Base-by-base conservation (phyloP, 2,113 vertebrate genomes). In the Tinamus guttatus region DNA sequence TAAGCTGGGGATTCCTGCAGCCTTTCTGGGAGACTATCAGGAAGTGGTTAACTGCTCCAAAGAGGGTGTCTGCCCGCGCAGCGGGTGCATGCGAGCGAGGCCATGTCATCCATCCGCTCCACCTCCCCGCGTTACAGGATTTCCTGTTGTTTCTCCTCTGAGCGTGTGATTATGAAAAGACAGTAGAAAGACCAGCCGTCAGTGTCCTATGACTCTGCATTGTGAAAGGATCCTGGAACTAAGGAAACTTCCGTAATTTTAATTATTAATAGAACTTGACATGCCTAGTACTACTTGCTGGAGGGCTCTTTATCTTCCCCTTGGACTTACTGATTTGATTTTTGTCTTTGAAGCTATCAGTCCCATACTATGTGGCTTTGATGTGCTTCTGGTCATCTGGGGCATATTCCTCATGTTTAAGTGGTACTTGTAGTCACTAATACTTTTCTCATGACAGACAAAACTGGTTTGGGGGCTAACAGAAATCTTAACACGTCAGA, bases 201-300 rank as follows among this genome's bases (percentile, higher is more conserved):
- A 43, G 21, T 40, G 75, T 40, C 2, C 68, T 89, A 71, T 76
- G 41, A 51, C 9, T 91, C 86, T 34, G 7, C 30, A 13, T 36
- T 86, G 36, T 52, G 64, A 36, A 64, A 58, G 40, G 36, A 73
- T 82, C 18, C 62, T 89, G 81, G 67, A 43, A 89, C 67, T 43
- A 83, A 82, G 81, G 75, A 67, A 81, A 94, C 30, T 54, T 13
- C 4, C 0, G 0, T 70, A 43, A 40, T 13, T 88, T 83, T 59
- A 18, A 45, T 76, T 45, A 36, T 51, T 34, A 62, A 34, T 14
- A 70, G 63, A 59, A 68, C 21, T 87, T 0, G 0, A 30, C 62
- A 36, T 56, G 16, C 34, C 21, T 51, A 47, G 19, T 78, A 91
- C 24, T 83, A 14, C 17, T 86, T 83, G 22, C 75, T 80, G 43